phyloP scores from a whole-genome alignment of 1,140 invertebrate genomes.

The Argopecten irradians region DNA sequence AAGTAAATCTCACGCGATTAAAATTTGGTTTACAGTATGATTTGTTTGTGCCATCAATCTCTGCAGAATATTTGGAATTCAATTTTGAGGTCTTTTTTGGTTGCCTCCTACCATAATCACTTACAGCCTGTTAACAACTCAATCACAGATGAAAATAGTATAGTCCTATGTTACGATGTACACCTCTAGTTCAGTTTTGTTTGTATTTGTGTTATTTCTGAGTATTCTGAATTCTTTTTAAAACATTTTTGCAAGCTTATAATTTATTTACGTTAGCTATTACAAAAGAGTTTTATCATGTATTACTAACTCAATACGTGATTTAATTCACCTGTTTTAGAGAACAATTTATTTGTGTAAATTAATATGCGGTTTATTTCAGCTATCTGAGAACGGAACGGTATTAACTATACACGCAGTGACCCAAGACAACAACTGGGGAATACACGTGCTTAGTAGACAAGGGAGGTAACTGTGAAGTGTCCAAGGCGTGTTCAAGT shows the following conservation, averaged over 20 bases:
- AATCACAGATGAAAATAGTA: no score
- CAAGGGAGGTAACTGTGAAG: conserved; percentile 55
- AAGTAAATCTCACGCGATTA: no score
- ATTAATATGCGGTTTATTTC: conserved; percentile 46
- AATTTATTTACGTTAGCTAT: neutral
- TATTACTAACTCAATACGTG: neutral
- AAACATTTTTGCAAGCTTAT: neutral
- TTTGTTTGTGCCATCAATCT: no score
- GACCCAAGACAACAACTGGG: conserved; percentile 85
- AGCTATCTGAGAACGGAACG: conserved; percentile 84
- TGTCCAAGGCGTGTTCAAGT: conserved; percentile 54
- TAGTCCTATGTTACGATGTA: no score
- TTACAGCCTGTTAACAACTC: no score
- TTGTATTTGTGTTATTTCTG: no score
- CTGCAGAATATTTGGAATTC: no score
- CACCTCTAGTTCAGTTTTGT: no score
- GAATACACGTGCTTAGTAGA: conserved; percentile 85
- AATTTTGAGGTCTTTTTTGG: no score
- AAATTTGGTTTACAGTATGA: no score
- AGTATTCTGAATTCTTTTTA: no score
- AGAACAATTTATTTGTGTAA: conserved; percentile 50
- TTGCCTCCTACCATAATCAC: no score
- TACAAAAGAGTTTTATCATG: neutral
- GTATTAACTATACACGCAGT: conserved; percentile 77
- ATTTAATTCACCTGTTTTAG: neutral